Percentiles rank a stretch among this genome's conserved stretches.
phyloP scores from a whole-genome alignment of 2,888 invertebrate species.

The Morpho deidamia region DNA sequence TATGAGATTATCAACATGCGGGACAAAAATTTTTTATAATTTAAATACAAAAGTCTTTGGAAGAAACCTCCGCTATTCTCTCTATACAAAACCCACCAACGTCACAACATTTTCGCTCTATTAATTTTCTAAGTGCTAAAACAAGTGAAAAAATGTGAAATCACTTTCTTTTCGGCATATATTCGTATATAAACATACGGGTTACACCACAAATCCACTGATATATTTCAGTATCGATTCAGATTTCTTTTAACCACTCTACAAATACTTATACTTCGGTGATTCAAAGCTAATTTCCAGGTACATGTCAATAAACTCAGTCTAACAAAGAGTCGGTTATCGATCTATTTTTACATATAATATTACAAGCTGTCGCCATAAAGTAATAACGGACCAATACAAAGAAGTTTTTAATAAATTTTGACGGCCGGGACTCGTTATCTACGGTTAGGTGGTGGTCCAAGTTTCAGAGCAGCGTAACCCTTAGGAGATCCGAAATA shows the following conservation, averaged over 20 bases:
- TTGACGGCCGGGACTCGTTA: slow-evolving; percentile 52
- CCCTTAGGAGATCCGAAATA: no score
- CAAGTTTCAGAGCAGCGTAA: slow-evolving; percentile 13
- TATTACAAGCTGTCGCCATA: slow-evolving; percentile 42
- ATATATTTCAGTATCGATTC: slow-evolving; percentile 5
- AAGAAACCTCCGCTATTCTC: no score
- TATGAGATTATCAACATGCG: no score
- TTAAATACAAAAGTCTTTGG: no score
- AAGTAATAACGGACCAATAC: slow-evolving; percentile 43
- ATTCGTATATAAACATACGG: no score
- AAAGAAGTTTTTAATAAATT: slow-evolving; percentile 63
- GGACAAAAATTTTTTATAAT: no score
- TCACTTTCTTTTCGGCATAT: no score
- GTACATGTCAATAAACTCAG: slow-evolving; percentile 43
- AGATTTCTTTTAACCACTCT: slow-evolving; percentile 26
- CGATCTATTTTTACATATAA: slow-evolving; percentile 41
- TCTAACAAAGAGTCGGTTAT: slow-evolving; percentile 52
- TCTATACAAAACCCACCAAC: no score
- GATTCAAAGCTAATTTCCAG: slow-evolving; percentile 31
- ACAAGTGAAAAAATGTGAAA: no score
- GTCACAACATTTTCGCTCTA: no score
- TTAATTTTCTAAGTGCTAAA: no score
- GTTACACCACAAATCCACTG: no score
- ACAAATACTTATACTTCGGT: slow-evolving; percentile 21
- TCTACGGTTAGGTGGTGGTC: slow-evolving; percentile 33